These are phyloP conservation scores for Spisula solida DNA, from an alignment of 2,888 invertebrate genomes.

Conservation along the genomic window DNA sequence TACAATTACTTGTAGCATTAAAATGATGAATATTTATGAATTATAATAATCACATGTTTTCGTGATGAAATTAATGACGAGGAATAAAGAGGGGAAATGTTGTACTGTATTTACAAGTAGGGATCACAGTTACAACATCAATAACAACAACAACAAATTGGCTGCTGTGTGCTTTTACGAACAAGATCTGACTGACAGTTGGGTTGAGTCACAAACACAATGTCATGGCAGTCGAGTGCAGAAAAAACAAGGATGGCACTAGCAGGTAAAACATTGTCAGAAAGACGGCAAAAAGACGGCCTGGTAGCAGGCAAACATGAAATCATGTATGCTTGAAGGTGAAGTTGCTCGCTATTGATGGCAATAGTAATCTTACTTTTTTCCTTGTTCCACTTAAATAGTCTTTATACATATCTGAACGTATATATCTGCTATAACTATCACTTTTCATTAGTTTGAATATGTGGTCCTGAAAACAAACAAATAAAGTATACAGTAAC, in stretches of 20 bases:
- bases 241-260: conserved; percentile 24
- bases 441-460: conserved; percentile 99
- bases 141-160: conserved; percentile 7
- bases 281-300: conserved; percentile 47
- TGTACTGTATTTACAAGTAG: conserved; percentile 14
- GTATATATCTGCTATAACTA: conserved; percentile 98
- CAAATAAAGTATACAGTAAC: not conserved
- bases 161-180: conserved; percentile 22
- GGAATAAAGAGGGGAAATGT: conserved; percentile 2
- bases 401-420: conserved; percentile 99
- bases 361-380: conserved; percentile 91
- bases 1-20: not conserved
- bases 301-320: conserved; percentile 34
- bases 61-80: conserved; percentile 12
- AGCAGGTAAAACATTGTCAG: conserved; percentile 54
- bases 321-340: conserved; percentile 80
- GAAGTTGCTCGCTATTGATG: conserved; percentile 82
- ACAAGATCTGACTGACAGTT: conserved; percentile 19
- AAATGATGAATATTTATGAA: not conserved
- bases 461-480: conserved; percentile 95
- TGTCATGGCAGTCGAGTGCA: conserved; percentile 17
- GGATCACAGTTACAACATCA: conserved; percentile 13
- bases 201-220: conserved; percentile 1
- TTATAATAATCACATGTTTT: not conserved
- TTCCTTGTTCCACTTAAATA: conserved; percentile 98